Conservation (phyloP, 2,797 vertebrate species). For the Sebastiscus tertius region DNA sequence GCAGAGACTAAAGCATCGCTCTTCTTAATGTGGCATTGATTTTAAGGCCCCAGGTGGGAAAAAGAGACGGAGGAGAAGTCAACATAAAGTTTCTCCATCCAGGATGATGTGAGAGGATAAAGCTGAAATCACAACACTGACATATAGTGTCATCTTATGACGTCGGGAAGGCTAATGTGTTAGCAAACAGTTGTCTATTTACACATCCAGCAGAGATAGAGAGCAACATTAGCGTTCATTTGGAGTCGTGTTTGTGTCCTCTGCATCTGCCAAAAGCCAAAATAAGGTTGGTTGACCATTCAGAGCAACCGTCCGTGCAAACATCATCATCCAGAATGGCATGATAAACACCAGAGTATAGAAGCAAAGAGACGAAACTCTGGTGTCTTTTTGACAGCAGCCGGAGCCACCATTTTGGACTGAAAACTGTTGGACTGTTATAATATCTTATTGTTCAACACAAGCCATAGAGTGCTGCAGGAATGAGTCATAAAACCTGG, state of each 20-base stretch:
- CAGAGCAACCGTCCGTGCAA: accelerated
- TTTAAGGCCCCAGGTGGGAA: conserved; percentile 2
- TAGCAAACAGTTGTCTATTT: background rate
- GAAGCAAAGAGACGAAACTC: too few relatives aligned
- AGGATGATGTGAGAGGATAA: conserved; percentile 17
- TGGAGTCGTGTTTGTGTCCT: background rate
- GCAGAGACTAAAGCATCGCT: conserved; percentile 27
- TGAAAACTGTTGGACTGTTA: too few relatives aligned
- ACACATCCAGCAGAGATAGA: background rate
- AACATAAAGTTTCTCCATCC: conserved; percentile 13
- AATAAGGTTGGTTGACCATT: too few relatives aligned
- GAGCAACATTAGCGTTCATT: background rate
- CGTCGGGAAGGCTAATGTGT: background rate
- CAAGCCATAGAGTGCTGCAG: too few relatives aligned
- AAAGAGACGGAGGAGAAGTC: background rate
- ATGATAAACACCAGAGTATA: accelerated
- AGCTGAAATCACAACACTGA: background rate
- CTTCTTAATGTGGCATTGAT: conserved; percentile 14
- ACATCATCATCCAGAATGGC: too few relatives aligned
- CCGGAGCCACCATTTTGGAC: too few relatives aligned
- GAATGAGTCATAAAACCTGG: too few relatives aligned
- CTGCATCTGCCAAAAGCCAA: too few relatives aligned
- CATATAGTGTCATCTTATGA: background rate
- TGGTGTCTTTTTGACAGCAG: too few relatives aligned
- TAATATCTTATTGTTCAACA: too few relatives aligned